Evolutionary conservation across 2,797 vertebrate genomes (phyloP).

Genomic region (Hybognathus amarus): DNA sequence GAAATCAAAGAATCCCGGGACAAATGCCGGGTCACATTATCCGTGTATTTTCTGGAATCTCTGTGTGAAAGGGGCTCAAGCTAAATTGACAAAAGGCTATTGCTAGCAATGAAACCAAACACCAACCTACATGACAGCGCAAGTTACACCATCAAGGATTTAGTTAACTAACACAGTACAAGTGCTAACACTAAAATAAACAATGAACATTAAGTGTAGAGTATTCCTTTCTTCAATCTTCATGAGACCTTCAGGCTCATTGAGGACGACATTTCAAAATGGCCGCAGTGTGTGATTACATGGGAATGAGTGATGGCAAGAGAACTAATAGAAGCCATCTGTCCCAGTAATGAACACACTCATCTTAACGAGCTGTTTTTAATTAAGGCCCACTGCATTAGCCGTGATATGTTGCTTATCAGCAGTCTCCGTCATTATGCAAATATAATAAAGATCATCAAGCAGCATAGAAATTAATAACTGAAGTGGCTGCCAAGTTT

Average conservation of each 20-base stretch:
- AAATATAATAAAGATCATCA: constrained; percentile 78
- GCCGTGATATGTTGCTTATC: constrained; percentile 81
- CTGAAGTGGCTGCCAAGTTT: constrained; percentile 70
- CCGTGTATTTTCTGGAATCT: too few relatives aligned
- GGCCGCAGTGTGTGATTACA: constrained; percentile 57
- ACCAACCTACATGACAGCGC: not conserved
- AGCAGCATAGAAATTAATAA: constrained; percentile 69
- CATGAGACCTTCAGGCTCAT: constrained; percentile 32
- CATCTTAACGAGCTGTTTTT: constrained; percentile 80
- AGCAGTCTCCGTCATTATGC: constrained; percentile 79
- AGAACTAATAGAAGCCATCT: constrained; percentile 80
- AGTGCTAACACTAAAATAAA: constrained; percentile 29
- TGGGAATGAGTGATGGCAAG: constrained; percentile 75
- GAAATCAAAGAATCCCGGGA: too few relatives aligned
- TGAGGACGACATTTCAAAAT: constrained; percentile 45
- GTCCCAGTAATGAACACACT: constrained; percentile 79
- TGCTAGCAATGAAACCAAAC: not conserved
- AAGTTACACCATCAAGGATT: not conserved
- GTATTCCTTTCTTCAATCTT: constrained; percentile 13
- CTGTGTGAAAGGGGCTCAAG: too few relatives aligned
- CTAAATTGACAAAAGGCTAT: not conserved
- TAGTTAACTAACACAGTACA: constrained; percentile 1
- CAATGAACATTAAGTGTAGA: not conserved
- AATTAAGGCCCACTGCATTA: constrained; percentile 83
- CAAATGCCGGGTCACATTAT: too few relatives aligned